A percentile compares a stretch with the other conserved stretches of the same genome.
These are phyloP conservation scores for Acanthochromis polyacanthus DNA, from an alignment of 2,113 vertebrate genomes.

Conservation along the genomic window DNA sequence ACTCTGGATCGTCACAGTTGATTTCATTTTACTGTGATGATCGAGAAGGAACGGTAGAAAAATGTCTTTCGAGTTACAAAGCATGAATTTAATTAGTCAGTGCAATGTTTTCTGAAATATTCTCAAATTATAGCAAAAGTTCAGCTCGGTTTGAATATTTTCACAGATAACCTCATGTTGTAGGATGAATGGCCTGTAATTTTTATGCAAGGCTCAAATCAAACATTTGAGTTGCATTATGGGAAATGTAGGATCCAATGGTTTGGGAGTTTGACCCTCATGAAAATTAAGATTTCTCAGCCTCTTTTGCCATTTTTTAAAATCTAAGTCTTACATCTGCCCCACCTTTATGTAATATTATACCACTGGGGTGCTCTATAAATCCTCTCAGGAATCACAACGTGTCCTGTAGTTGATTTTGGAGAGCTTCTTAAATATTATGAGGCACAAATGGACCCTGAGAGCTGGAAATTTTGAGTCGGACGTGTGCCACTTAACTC, in stretches of 20 bases:
- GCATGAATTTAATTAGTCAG: too few species aligned
- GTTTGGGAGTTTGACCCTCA: not conserved
- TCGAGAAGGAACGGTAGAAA: not conserved
- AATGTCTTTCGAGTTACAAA: too few species aligned
- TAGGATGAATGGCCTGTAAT: too few species aligned
- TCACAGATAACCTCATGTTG: too few species aligned
- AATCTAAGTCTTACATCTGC: not conserved
- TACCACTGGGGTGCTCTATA: not conserved
- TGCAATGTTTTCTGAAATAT: not conserved
- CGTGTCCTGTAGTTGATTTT: not conserved
- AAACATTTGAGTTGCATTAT: not conserved
- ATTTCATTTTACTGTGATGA: not conserved
- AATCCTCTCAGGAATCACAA: not conserved
- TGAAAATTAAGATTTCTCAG: not conserved
- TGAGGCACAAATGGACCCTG: not conserved
- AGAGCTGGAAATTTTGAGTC: slow-evolving; percentile 22
- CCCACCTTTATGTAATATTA: not conserved
- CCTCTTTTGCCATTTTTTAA: not conserved
- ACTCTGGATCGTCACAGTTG: too few species aligned
- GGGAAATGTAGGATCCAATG: not conserved
- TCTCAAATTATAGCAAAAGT: not conserved
- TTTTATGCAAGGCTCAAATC: not conserved
- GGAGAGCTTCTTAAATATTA: not conserved
- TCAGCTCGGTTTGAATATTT: not conserved
- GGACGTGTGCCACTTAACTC: slow-evolving; percentile 18